Conservation (phyloP, 2,797 vertebrate genomes). For the Tachyglossus aculeatus region DNA sequence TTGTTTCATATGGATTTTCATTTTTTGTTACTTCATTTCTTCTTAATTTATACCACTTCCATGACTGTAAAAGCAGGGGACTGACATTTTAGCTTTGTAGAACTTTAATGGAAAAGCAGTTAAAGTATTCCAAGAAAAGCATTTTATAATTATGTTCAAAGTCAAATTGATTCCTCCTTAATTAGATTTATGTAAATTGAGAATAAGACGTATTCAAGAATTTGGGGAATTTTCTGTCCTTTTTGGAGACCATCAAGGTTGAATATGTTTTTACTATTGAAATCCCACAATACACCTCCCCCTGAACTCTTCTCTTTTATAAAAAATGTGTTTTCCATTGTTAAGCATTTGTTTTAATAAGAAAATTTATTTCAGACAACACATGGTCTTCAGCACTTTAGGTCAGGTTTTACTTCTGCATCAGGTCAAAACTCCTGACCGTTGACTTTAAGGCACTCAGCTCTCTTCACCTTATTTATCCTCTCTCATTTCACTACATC, state of each 20-base stretch:
- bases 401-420: too few species aligned
- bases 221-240: background rate
- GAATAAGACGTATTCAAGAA: background rate
- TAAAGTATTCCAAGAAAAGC: slow-evolving; percentile 3
- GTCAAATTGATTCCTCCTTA: slow-evolving; percentile 1
- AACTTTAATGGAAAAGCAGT: slow-evolving; percentile 1
- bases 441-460: too few species aligned
- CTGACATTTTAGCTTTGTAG: background rate
- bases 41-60: background rate
- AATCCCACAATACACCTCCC: too few species aligned
- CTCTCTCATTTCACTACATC: too few species aligned
- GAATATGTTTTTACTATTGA: slow-evolving; percentile 12
- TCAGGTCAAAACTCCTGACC: too few species aligned
- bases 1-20: background rate
- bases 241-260: slow-evolving; percentile 4
- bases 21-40: background rate
- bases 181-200: background rate
- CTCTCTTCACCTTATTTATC: too few species aligned
- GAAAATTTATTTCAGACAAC: too few species aligned
- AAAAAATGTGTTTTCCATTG: too few species aligned
- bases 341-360: too few species aligned
- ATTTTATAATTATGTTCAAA: slow-evolving; percentile 6
- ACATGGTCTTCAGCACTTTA: too few species aligned
- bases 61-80: slow-evolving; percentile 1
- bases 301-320: too few species aligned